Evolutionary conservation across 2,888 invertebrate genomes (phyloP).

Genomic region (Amiota mariae): DNA sequence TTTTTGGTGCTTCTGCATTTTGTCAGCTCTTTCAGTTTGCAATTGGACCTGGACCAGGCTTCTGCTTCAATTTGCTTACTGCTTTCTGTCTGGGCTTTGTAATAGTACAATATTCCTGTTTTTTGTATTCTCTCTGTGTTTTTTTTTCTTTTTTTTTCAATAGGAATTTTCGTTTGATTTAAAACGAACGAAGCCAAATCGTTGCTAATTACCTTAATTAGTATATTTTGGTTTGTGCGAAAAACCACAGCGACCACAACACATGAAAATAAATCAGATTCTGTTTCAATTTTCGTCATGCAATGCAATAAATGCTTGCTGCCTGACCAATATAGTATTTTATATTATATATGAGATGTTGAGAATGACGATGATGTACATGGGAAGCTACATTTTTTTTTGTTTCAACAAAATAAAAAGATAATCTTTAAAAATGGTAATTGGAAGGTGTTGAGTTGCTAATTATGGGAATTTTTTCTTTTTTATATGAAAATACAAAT

Average conservation of each 20-base stretch:
- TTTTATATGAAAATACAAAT: no score
- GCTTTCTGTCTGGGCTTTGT: slow-evolving; percentile 23
- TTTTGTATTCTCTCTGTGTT: slow-evolving; percentile 5
- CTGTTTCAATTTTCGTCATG: slow-evolving; percentile 23
- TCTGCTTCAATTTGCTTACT: not conserved
- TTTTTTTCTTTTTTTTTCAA: no score
- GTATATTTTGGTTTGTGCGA: slow-evolving; percentile 49
- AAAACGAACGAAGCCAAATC: slow-evolving; percentile 47
- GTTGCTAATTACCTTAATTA: slow-evolving; percentile 63
- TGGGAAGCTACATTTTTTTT: slow-evolving; percentile 3
- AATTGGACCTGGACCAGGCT: no score
- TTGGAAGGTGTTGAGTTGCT: slow-evolving; percentile 18
- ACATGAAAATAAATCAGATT: slow-evolving; percentile 24
- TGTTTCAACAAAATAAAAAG: not conserved
- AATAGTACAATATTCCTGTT: not conserved
- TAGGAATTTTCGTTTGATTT: not conserved
- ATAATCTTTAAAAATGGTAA: not conserved
- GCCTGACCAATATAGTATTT: no score
- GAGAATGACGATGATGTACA: not conserved
- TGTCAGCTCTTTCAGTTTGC: slow-evolving; percentile 19
- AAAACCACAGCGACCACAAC: slow-evolving; percentile 24
- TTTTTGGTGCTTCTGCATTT: slow-evolving; percentile 12
- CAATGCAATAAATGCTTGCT: not conserved
- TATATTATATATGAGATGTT: no score
- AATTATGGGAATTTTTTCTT: not conserved